Evolutionary conservation across 2,113 vertebrate genomes (phyloP), one percentile per base, ranked within the genome.

Genomic region (Bagarius yarrelli): DNA sequence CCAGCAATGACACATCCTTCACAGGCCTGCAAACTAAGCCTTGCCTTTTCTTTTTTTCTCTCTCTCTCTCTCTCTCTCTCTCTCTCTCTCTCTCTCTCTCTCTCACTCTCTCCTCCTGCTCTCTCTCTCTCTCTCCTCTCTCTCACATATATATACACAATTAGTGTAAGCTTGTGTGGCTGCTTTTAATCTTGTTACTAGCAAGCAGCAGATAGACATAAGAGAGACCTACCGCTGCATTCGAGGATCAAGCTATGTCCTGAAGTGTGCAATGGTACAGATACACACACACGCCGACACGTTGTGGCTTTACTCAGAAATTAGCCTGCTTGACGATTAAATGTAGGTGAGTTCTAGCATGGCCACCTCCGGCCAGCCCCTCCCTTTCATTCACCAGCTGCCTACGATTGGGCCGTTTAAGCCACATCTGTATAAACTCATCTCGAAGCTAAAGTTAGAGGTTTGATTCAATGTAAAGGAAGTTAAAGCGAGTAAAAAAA

Each of bases 291-390:
- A 80, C 79, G 84, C 1, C 90, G 86, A 88, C 90, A 92, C 90
- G 84, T 87, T 86, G 88, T 89, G 79, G 83, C 84, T 83, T 84
- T 64, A 85, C 85, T 88, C 84, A 85, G 81, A 85, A 90, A 86
- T 89, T 87, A 87, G 83, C 25, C 82, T 84, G 84, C 56, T 77
- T 69, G 60, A 82, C 53, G 83, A 84, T 80, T 78, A 85, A 80
- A 89, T 85, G 88, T 87, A 87, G 86, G 87, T 90, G 84, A 89
- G 83, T 85, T 81, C 81, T 78, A 87, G 59, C 82, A 85, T 87
- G 87, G 80, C 89, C 91, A 92, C 87, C 89, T 89, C 85, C 87
- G 79, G 50, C 75, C 86, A 83, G 89, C 88, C 89, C 91, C 91
- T 91, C 90, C 91, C 90, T 89, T 47, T 89, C 87, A 60, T 59